phyloP scores from a whole-genome alignment of 1,140 invertebrate genomes.

The Acromyrmex echinatior region DNA sequence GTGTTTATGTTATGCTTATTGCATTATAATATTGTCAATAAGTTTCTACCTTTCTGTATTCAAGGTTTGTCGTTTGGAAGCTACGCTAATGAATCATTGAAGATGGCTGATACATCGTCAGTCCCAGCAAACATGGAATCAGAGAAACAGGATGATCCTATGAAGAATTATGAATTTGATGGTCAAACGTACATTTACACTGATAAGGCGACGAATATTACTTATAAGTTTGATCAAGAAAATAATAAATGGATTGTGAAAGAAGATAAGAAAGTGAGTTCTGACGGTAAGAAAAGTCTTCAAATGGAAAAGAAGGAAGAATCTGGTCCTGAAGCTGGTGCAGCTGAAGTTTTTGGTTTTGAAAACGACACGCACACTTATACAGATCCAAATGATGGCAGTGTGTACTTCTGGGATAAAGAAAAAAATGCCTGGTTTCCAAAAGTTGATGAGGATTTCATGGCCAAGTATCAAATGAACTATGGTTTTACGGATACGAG shows the following conservation, averaged over 20 bases:
- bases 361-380: constrained; percentile 93
- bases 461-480: constrained; percentile 98
- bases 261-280: constrained; percentile 80
- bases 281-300: constrained; percentile 68
- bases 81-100: constrained; percentile 19
- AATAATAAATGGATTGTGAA: constrained; percentile 89
- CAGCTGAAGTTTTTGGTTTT: constrained; percentile 89
- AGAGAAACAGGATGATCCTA: constrained; percentile 68
- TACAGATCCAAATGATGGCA: constrained; percentile 94
- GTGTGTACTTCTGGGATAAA: constrained; percentile 96
- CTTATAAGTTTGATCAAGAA: constrained; percentile 84
- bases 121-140: constrained; percentile 27
- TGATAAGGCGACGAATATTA: constrained; percentile 84
- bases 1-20: neutral
- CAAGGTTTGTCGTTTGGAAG: neutral
- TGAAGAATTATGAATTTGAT: constrained; percentile 86
- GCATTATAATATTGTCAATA: neutral
- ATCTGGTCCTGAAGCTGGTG: constrained; percentile 77
- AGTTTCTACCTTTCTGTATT: neutral
- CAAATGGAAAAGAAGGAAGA: constrained; percentile 80
- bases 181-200: constrained; percentile 87
- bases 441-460: constrained; percentile 98
- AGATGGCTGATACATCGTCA: constrained; percentile 64
- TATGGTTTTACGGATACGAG: constrained; percentile 92
- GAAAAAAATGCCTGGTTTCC: constrained; percentile 98